These are phyloP conservation scores for Drosophila crucigera DNA, from an alignment of 2,888 invertebrate genomes.

Conservation along the genomic window DNA sequence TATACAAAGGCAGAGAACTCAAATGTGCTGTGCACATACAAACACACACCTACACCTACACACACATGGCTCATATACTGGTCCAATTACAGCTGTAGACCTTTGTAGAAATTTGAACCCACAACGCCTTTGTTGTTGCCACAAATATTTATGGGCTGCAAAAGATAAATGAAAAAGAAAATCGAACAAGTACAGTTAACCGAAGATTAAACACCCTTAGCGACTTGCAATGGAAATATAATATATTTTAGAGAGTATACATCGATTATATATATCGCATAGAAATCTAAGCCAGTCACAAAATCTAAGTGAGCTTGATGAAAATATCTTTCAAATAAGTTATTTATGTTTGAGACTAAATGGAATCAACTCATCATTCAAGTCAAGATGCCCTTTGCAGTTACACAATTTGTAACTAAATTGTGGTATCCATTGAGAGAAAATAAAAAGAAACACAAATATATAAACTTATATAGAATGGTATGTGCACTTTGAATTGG, in stretches of 20 bases:
- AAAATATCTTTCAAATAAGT: not conserved
- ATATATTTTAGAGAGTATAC: not conserved
- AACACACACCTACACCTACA: constrained; percentile 1
- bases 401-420: not conserved
- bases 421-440: not conserved
- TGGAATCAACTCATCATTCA: not conserved
- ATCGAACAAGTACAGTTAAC: not conserved
- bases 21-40: not conserved
- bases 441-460: not conserved
- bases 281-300: no score
- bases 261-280: not conserved
- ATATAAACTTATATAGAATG: not conserved
- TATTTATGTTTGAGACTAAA: not conserved
- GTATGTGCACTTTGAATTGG: constrained; percentile 13
- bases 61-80: constrained; percentile 17
- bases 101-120: constrained; percentile 34
- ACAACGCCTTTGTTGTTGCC: constrained; percentile 27
- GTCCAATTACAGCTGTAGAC: constrained; percentile 35
- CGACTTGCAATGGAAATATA: no score
- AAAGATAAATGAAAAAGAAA: constrained; percentile 9
- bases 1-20: not conserved
- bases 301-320: not conserved
- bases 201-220: not conserved
- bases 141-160: constrained; percentile 40
- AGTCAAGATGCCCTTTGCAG: not conserved